Evolutionary conservation across 2,113 vertebrate genomes (phyloP).

Genomic region (Leptodactylus fuscus): DNA sequence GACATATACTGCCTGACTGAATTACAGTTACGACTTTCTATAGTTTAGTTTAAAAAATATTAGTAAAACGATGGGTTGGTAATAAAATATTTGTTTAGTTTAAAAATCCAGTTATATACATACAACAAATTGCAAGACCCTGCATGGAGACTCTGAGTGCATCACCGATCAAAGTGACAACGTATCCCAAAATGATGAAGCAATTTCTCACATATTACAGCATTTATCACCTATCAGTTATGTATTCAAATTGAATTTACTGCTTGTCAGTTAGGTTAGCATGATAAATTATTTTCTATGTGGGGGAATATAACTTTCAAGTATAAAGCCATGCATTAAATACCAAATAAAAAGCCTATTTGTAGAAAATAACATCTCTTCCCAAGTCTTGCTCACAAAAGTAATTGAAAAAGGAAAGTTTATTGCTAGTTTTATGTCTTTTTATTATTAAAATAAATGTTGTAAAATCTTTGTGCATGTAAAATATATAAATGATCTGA

Average conservation of each 20-base stretch:
- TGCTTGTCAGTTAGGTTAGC: slow-evolving; percentile 54
- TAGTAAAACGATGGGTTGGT: not conserved
- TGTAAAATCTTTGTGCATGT: slow-evolving; percentile 13
- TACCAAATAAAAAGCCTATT: slow-evolving; percentile 53
- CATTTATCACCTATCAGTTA: slow-evolving; percentile 57
- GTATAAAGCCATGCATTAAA: slow-evolving; percentile 55
- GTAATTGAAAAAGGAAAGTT: slow-evolving; percentile 47
- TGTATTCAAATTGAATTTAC: slow-evolving; percentile 58
- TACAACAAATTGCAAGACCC: not conserved
- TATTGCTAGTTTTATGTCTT: slow-evolving; percentile 32
- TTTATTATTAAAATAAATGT: slow-evolving; percentile 48
- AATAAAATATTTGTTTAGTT: slow-evolving; percentile 18
- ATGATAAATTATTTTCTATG: slow-evolving; percentile 53
- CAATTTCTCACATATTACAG: slow-evolving; percentile 49
- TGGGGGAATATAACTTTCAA: slow-evolving; percentile 42
- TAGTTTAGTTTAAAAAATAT: slow-evolving; percentile 15
- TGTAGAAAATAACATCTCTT: slow-evolving; percentile 44
- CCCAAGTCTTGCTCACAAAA: slow-evolving; percentile 9
- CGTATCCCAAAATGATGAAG: slow-evolving; percentile 40
- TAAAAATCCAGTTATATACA: slow-evolving; percentile 20
- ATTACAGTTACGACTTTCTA: slow-evolving; percentile 16
- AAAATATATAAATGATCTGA: slow-evolving; percentile 3
- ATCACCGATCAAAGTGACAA: slow-evolving; percentile 43
- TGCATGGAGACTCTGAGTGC: not conserved
- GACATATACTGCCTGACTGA: not conserved